A percentile compares a stretch with the other conserved stretches of the same genome.
These are phyloP conservation scores for Belgica antarctica DNA, from an alignment of 2,888 invertebrate species.

Conservation along the genomic window DNA sequence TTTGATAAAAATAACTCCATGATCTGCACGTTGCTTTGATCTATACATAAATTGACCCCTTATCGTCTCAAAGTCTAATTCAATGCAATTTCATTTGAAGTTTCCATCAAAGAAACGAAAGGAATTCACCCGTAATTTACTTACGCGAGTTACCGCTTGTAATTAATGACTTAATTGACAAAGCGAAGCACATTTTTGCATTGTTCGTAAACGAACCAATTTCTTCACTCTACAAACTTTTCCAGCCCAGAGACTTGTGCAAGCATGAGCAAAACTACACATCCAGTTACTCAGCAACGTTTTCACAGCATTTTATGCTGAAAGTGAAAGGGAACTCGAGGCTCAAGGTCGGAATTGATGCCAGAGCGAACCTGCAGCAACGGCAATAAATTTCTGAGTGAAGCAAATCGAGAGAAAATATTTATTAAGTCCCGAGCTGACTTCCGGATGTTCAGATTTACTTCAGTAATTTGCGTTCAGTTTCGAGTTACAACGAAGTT, in stretches of 20 bases:
- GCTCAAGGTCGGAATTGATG: not conserved
- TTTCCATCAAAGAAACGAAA: not conserved
- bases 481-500: not conserved
- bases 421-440: no score
- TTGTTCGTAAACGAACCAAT: not conserved
- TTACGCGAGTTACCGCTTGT: not conserved
- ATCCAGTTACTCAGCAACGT: not conserved
- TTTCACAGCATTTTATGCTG: not conserved
- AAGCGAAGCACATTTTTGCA: slow-evolving; percentile 1
- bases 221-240: not conserved
- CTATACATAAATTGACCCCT: no score
- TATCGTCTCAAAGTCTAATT: no score
- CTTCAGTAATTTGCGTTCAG: not conserved
- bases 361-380: no score
- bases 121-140: not conserved
- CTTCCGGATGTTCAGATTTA: no score
- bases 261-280: not conserved
- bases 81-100: not conserved
- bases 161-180: slow-evolving; percentile 10
- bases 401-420: not conserved
- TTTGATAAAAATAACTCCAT: no score
- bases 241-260: not conserved
- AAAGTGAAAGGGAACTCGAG: slow-evolving; percentile 2
- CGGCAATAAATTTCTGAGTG: not conserved
- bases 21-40: no score